Percentiles rank a stretch among this genome's conserved stretches.
phyloP scores from a whole-genome alignment of 2,797 vertebrate species.

The Peromyscus attwateri region DNA sequence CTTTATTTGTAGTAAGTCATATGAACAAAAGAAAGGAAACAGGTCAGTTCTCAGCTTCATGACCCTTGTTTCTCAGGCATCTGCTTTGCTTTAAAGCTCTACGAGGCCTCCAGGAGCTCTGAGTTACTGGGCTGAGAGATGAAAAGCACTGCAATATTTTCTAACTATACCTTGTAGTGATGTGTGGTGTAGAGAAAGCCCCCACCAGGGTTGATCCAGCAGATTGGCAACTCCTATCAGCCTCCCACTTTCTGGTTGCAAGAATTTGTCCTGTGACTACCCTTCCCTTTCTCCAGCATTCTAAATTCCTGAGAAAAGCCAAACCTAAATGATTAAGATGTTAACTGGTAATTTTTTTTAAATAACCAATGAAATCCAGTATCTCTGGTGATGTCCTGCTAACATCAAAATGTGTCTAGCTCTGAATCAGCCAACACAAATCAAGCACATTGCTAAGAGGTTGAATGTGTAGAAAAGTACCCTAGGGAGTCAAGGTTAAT shows the following conservation, averaged over 20 bases:
- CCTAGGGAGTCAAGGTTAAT: not conserved
- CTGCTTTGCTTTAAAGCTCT: not conserved
- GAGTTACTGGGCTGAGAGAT: not conserved
- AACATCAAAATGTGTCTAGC: not conserved
- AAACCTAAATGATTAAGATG: not conserved
- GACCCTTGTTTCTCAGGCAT: not conserved
- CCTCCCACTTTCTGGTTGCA: not conserved
- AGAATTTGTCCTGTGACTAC: not conserved
- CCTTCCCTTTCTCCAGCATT: not conserved
- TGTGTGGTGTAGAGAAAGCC: not conserved
- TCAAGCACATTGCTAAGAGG: not conserved
- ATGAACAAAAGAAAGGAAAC: not conserved
- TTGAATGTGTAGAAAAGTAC: not conserved
- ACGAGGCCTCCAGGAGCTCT: not conserved
- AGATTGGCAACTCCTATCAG: not conserved
- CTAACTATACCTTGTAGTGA: not conserved
- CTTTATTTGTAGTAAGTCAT: not conserved
- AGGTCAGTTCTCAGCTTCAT: not conserved
- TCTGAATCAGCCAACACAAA: not conserved
- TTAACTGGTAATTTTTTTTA: not conserved
- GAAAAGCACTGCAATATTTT: no score
- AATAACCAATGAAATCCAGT: not conserved
- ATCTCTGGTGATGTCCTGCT: not conserved
- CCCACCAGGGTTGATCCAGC: not conserved
- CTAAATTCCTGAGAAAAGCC: not conserved